Conservation (phyloP, 2,797 vertebrate genomes). For the Okamejei kenojei region DNA sequence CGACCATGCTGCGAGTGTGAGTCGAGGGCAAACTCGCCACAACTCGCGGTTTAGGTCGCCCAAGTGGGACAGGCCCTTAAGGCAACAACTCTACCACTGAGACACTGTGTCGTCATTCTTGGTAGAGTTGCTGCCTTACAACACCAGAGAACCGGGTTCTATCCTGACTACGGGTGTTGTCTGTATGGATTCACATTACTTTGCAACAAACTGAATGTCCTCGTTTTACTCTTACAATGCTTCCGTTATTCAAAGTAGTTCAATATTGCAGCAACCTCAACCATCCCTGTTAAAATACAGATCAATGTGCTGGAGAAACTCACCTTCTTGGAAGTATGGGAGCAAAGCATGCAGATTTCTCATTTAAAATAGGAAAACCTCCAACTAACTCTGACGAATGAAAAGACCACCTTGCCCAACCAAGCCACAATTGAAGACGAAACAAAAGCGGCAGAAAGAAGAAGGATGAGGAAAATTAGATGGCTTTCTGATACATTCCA, state of each 20-base stretch:
- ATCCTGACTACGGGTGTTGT: too few species aligned
- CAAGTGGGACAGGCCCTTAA: too few species aligned
- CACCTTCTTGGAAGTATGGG: too few species aligned
- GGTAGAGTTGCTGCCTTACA: too few species aligned
- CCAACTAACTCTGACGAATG: constrained; percentile 75
- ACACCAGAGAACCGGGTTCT: too few species aligned
- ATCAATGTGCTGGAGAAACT: not conserved
- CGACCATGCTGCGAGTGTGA: too few species aligned
- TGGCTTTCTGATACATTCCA: constrained; percentile 72
- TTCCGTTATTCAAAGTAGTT: not conserved
- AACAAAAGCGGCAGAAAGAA: constrained; percentile 66
- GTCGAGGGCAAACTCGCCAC: too few species aligned
- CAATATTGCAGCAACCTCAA: not conserved
- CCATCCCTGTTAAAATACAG: not conserved
- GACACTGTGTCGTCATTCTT: too few species aligned
- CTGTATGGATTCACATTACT: not conserved
- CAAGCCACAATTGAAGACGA: constrained; percentile 91
- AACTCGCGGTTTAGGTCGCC: too few species aligned
- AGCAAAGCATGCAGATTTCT: constrained; percentile 42
- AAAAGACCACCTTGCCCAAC: constrained; percentile 83
- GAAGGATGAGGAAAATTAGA: constrained; percentile 59
- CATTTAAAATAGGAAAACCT: constrained; percentile 77
- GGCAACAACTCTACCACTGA: too few species aligned
- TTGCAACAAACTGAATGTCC: not conserved
- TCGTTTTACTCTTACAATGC: not conserved